A percentile compares a stretch with the other conserved stretches of the same genome.
Evolutionary conservation across 2,888 invertebrate species (phyloP).

Genomic region (Nowickia ferox): DNA sequence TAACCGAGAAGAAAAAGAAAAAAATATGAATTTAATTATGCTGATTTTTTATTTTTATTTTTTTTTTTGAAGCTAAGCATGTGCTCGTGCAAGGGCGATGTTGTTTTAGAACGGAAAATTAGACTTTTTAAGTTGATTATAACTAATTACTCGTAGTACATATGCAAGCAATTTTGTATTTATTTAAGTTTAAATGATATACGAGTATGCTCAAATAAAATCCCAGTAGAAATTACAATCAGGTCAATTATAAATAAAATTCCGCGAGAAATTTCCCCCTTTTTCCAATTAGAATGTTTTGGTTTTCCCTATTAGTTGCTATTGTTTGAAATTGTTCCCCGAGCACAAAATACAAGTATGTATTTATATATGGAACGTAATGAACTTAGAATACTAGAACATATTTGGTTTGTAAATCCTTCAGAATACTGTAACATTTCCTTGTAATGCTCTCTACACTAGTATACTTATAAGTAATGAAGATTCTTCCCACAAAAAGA

Average conservation of each 20-base stretch:
- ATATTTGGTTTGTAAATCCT: background rate
- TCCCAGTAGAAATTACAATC: too few species aligned
- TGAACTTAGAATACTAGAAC: too few species aligned
- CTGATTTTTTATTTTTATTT: background rate
- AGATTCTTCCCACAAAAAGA: background rate
- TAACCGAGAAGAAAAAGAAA: conserved; percentile 9
- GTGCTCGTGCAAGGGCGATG: background rate
- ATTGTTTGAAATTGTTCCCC: too few species aligned
- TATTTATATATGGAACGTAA: too few species aligned
- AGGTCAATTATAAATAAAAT: too few species aligned
- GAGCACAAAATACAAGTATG: too few species aligned
- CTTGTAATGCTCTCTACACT: background rate
- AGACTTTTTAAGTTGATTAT: conserved; percentile 52
- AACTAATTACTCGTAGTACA: conserved; percentile 40
- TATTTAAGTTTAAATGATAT: background rate
- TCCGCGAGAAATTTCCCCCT: too few species aligned
- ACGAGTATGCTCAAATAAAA: too few species aligned
- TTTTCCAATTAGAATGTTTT: too few species aligned
- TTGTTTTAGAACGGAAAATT: background rate
- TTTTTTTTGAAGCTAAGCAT: background rate
- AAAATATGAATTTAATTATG: conserved; percentile 11
- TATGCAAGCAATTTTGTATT: background rate
- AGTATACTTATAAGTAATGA: too few species aligned
- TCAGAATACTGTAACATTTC: background rate
- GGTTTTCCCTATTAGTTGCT: too few species aligned